These are phyloP conservation scores for Episyrphus balteatus DNA, from an alignment of 1,140 invertebrate species.

Conservation along the genomic window DNA sequence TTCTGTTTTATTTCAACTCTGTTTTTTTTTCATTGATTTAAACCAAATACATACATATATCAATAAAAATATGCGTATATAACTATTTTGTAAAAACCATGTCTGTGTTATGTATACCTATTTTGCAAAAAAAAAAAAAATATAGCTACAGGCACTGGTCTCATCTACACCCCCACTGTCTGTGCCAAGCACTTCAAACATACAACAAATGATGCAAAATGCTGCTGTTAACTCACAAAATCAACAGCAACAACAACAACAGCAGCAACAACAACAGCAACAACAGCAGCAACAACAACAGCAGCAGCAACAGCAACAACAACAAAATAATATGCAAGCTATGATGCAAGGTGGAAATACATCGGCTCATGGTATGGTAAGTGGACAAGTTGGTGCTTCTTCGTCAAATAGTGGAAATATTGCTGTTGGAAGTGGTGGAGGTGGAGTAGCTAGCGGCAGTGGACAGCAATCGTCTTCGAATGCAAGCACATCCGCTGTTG, in stretches of 20 bases:
- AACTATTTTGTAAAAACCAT: background rate
- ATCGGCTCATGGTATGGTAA: background rate
- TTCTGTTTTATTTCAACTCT: background rate
- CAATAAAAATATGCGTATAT: background rate
- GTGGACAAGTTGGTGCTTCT: no score
- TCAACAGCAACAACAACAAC: conserved; percentile 1
- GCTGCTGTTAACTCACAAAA: conserved; percentile 1
- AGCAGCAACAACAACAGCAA: conserved; percentile 7
- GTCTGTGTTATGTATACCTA: no score
- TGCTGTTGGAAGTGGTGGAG: conserved; percentile 4
- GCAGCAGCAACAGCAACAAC: conserved; percentile 3
- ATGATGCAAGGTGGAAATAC: background rate
- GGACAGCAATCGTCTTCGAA: conserved; percentile 18
- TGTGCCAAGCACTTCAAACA: conserved; percentile 30
- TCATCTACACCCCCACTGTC: conserved; percentile 33
- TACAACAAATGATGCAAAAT: conserved; percentile 34
- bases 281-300: conserved; percentile 7
- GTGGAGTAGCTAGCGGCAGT: background rate
- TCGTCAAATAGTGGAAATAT: background rate
- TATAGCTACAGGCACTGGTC: conserved; percentile 35
- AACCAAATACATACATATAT: background rate
- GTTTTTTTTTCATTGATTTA: no score
- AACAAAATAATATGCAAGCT: background rate
- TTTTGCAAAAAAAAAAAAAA: no score
- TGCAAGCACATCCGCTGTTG: conserved; percentile 20